Evolutionary conservation across 2,113 vertebrate species (phyloP).

Genomic region (Oenanthe oenanthe): DNA sequence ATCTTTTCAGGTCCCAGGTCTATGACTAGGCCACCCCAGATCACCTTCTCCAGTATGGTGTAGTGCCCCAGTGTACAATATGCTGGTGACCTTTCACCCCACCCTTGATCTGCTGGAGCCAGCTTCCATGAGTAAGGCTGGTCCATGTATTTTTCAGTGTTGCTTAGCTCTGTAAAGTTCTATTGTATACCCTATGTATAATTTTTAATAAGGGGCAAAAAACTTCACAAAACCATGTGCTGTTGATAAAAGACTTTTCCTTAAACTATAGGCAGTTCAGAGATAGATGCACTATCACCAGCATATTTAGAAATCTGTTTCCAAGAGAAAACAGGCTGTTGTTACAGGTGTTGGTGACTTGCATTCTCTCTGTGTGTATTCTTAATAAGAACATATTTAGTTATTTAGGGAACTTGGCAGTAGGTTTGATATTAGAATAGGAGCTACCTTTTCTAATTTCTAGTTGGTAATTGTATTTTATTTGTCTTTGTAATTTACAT

Average conservation of each 20-base stretch:
- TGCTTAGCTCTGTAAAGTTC: constrained; percentile 70
- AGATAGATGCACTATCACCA: constrained; percentile 41
- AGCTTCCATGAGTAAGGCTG: constrained; percentile 18
- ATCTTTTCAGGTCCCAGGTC: constrained; percentile 50
- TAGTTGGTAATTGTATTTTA: background rate
- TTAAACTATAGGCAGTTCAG: constrained; percentile 4
- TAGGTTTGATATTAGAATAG: background rate
- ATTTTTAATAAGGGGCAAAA: constrained; percentile 42
- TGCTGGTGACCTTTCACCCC: constrained; percentile 55
- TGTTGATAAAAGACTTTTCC: constrained; percentile 61
- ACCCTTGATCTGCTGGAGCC: constrained; percentile 41
- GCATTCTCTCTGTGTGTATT: background rate
- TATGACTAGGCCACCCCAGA: constrained; percentile 49
- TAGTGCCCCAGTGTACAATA: constrained; percentile 49
- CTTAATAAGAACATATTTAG: background rate
- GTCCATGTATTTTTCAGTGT: constrained; percentile 52
- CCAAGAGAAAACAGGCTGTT: background rate
- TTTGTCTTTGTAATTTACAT: background rate
- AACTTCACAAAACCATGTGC: constrained; percentile 66
- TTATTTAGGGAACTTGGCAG: background rate
- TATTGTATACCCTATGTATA: background rate
- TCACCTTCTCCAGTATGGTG: constrained; percentile 41
- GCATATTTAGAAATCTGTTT: constrained; percentile 4
- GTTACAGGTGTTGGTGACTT: background rate
- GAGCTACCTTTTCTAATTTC: background rate